Percentiles rank a stretch among this genome's conserved stretches.
phyloP scores from a whole-genome alignment of 2,113 vertebrate species.

The Dinomys branickii region DNA sequence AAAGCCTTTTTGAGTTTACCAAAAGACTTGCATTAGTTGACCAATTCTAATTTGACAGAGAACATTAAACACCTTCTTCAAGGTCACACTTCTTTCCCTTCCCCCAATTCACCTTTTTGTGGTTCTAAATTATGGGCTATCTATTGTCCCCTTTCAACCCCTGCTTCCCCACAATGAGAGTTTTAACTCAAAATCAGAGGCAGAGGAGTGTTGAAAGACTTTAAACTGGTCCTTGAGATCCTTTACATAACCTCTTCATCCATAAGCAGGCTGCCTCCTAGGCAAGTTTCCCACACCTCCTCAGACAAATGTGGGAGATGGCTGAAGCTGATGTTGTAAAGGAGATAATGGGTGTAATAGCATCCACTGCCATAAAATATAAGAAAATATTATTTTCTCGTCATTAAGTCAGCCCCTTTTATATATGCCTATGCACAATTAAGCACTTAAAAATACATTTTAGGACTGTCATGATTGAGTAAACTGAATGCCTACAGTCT shows the following conservation, averaged over 20 bases:
- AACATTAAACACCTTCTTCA: background rate
- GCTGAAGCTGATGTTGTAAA: background rate
- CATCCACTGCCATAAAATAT: slow-evolving; percentile 41
- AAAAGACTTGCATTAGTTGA: no score
- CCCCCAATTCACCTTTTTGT: background rate
- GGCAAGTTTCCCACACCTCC: background rate
- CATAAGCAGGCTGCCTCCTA: background rate
- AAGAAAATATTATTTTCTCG: slow-evolving; percentile 52
- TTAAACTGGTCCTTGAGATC: background rate
- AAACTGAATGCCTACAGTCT: slow-evolving; percentile 58
- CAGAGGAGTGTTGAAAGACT: slow-evolving; percentile 10
- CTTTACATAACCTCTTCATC: background rate
- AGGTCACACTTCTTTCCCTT: background rate
- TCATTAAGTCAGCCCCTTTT: slow-evolving; percentile 48
- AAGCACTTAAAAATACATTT: slow-evolving; percentile 63
- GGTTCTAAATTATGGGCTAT: background rate
- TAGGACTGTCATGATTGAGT: slow-evolving; percentile 46
- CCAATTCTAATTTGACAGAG: background rate
- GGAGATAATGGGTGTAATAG: slow-evolving; percentile 28
- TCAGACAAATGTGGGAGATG: slow-evolving; percentile 7
- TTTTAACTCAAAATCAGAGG: slow-evolving; percentile 48
- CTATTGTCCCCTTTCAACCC: background rate
- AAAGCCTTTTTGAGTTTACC: background rate
- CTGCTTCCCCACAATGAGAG: background rate
- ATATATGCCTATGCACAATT: slow-evolving; percentile 37